phyloP scores from a whole-genome alignment of 2,113 vertebrate species.

The Paraplagusia blochii region DNA sequence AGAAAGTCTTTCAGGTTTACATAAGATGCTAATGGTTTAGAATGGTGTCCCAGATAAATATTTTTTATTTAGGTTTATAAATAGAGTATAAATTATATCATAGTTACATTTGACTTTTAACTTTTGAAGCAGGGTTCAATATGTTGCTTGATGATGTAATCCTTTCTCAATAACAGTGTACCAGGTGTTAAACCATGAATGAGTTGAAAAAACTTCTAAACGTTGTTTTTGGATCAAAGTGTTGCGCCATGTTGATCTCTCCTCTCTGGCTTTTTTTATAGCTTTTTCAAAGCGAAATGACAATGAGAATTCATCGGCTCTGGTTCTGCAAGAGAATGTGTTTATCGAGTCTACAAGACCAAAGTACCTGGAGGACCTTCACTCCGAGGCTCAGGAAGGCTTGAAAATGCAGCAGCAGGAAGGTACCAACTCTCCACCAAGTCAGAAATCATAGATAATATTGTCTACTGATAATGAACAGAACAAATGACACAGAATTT shows the following conservation, averaged over 20 bases:
- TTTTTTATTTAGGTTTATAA: neutral
- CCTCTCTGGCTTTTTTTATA: conserved; percentile 32
- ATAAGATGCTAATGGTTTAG: neutral
- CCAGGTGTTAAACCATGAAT: too few species aligned
- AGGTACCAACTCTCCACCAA: conserved; percentile 69
- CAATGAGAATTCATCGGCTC: conserved; percentile 61
- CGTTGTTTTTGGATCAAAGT: too few species aligned
- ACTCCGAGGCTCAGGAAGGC: conserved; percentile 88
- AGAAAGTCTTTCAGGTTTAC: conserved; percentile 14
- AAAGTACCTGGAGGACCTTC: conserved; percentile 88
- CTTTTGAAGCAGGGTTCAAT: too few species aligned
- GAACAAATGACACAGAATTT: too few species aligned
- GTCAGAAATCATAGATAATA: too few species aligned
- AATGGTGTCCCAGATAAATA: neutral
- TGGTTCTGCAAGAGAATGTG: conserved; percentile 83
- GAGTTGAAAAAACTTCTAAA: too few species aligned
- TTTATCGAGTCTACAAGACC: conserved; percentile 86
- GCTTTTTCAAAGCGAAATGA: conserved; percentile 72
- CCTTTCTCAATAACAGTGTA: too few species aligned
- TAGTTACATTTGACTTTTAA: too few species aligned
- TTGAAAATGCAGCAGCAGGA: conserved; percentile 88
- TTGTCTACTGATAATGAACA: too few species aligned
- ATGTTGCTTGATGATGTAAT: too few species aligned
- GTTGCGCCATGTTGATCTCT: too few species aligned
- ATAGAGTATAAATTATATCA: too few species aligned